Evolutionary conservation across 2,797 vertebrate species (phyloP).

Genomic region (Syngnathus rostellatus): DNA sequence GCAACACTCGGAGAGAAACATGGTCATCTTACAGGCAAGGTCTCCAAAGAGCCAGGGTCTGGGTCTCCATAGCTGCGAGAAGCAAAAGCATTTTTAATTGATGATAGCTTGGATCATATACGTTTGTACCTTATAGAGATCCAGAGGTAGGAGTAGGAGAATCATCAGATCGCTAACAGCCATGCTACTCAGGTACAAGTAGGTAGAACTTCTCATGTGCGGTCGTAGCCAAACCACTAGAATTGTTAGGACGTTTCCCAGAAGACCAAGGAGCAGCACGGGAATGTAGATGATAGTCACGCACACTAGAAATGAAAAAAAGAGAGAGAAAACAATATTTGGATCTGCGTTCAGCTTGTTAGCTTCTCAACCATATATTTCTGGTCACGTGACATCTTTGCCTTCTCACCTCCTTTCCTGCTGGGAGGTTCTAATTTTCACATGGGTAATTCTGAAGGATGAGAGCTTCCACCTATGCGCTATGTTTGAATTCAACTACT

Average conservation of each 20-base stretch:
- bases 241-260: constrained; percentile 70
- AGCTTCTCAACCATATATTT: no score
- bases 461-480: not conserved
- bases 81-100: no score
- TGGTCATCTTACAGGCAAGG: constrained; percentile 67
- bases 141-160: constrained; percentile 70
- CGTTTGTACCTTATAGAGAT: constrained; percentile 68
- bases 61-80: constrained; percentile 66
- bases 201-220: constrained; percentile 73
- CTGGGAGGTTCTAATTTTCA: no score
- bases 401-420: no score
- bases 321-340: not conserved
- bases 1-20: constrained; percentile 75
- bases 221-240: constrained; percentile 71
- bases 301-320: constrained; percentile 45
- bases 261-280: constrained; percentile 68
- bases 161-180: constrained; percentile 73
- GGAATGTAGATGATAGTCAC: constrained; percentile 66
- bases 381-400: not conserved
- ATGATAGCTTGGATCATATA: no score
- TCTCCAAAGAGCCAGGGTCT: constrained; percentile 71
- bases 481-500: not conserved
- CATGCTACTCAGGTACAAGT: constrained; percentile 79
- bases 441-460: no score
- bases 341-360: no score